Percentiles rank a stretch among this genome's conserved stretches.
phyloP scores from a whole-genome alignment of 2,888 invertebrate species.

The Panzeria rudis region DNA sequence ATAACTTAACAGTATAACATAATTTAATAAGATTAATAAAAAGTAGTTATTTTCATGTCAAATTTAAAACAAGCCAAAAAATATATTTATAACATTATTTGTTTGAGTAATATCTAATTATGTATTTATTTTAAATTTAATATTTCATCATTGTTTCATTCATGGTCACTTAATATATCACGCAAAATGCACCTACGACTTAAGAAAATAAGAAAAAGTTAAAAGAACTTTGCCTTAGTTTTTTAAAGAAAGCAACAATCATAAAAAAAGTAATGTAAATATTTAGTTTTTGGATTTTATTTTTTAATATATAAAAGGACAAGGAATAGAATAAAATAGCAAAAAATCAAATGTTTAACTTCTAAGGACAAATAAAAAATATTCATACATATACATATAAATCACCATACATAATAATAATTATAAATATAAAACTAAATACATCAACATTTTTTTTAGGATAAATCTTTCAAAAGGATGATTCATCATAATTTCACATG shows the following conservation, averaged over 20 bases:
- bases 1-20: conserved; percentile 30
- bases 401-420: conserved; percentile 48
- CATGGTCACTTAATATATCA: conserved; percentile 75
- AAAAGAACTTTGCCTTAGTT: conserved; percentile 31
- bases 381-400: conserved; percentile 17
- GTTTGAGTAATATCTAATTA: conserved; percentile 21
- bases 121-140: conserved; percentile 34
- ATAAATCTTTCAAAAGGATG: conserved; percentile 29
- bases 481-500: conserved; percentile 29
- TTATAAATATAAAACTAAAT: conserved; percentile 36
- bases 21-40: conserved; percentile 27
- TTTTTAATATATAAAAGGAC: conserved; percentile 12
- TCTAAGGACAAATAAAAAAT: conserved; percentile 29
- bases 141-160: conserved; percentile 51
- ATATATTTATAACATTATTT: conserved; percentile 13
- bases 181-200: conserved; percentile 70
- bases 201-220: conserved; percentile 1
- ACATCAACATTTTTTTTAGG: conserved; percentile 42
- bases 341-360: background rate
- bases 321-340: conserved; percentile 13
- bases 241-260: conserved; percentile 27
- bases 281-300: conserved; percentile 22
- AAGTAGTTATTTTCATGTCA: conserved; percentile 20
- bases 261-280: conserved; percentile 1
- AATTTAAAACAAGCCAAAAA: conserved; percentile 46